Percentiles rank a stretch among this genome's conserved stretches.
Evolutionary conservation across 2,888 invertebrate genomes (phyloP).

Genomic region (Tuberolachnus salignus): DNA sequence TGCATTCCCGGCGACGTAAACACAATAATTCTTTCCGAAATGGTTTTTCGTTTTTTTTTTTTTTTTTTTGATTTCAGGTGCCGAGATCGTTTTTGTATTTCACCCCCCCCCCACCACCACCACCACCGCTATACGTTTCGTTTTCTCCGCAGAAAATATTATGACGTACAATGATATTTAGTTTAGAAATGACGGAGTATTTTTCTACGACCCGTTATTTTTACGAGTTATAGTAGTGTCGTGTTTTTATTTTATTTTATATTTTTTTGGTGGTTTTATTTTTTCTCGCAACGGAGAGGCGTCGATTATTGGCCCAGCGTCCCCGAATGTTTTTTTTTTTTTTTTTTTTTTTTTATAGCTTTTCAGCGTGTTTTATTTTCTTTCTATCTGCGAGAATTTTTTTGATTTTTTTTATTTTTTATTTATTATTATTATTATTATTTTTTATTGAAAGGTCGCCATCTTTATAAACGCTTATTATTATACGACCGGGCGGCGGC

Average conservation of each 20-base stretch:
- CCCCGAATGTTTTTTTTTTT: constrained; percentile 28
- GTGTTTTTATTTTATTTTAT: too few relatives aligned
- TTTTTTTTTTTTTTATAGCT: constrained; percentile 26
- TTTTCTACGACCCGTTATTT: neutral
- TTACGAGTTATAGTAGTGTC: neutral
- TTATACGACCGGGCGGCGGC: constrained; percentile 12
- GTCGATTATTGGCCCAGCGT: constrained; percentile 40
- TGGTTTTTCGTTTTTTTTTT: neutral
- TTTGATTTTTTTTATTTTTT: constrained; percentile 26
- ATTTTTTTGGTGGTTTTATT: constrained; percentile 37
- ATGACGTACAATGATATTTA: neutral
- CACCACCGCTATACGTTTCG: neutral
- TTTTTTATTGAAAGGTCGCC: constrained; percentile 34
- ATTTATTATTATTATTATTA: constrained; percentile 20
- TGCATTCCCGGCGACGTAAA: neutral
- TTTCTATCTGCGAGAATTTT: neutral
- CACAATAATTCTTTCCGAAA: neutral
- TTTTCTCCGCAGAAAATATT: neutral
- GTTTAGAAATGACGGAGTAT: neutral
- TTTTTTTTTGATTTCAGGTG: neutral
- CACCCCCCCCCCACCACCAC: neutral
- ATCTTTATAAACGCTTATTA: constrained; percentile 40
- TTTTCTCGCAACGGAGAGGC: constrained; percentile 1
- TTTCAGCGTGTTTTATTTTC: neutral
- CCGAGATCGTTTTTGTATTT: neutral